Base-by-base conservation (phyloP, 1,140 invertebrate genomes). In the Planococcus citri region DNA sequence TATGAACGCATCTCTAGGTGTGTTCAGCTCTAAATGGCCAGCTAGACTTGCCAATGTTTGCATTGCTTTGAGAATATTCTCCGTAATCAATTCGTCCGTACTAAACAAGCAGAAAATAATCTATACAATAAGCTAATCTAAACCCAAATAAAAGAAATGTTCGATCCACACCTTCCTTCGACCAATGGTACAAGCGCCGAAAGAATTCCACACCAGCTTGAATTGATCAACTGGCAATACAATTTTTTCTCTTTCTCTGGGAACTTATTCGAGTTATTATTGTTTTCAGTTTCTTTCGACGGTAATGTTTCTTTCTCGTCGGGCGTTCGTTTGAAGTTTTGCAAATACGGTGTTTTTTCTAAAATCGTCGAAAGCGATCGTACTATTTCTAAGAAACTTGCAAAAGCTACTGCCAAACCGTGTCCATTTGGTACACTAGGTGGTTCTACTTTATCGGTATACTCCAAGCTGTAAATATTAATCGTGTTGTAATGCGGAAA, bases 391-490 rank as follows among this genome's bases (percentile, higher is more conserved):
- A 96, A 80, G 10, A 98, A 80, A 78, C 92, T 94, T 29, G 91
- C 88, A 79, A 95, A 97, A 0, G 94, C 94, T 25, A 97, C 84
- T 0, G 94, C 96, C 69, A 98, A 90, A 33, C 94, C 93, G 82
- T 98, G 98, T 9, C 95, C 95, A 73, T 97, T 94, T 14, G 92
- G 90, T 73, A 97, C 89, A 37, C 84, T 80, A 0, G 94, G 94
- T n/a, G 94, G 90, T 74, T 98, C 95, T 9, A 89, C 84, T 78
- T 95, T 94, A 75, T 98, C 95, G 73, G 96, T 79, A 88, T 95
- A 91, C 78, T 98, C 95, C 74, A 97, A 82, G 78, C 93, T 97
- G 77, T 67, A 83, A 80, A 73, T 41, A 72, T 20, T n/a, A 29
- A 38, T 37, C 25, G 41, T 51, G 41, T 51, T 51, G 12, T n/a